These are phyloP conservation scores for Cryptoblepharus egeriae DNA, from an alignment of 2,797 vertebrate species.

Conservation along the genomic window DNA sequence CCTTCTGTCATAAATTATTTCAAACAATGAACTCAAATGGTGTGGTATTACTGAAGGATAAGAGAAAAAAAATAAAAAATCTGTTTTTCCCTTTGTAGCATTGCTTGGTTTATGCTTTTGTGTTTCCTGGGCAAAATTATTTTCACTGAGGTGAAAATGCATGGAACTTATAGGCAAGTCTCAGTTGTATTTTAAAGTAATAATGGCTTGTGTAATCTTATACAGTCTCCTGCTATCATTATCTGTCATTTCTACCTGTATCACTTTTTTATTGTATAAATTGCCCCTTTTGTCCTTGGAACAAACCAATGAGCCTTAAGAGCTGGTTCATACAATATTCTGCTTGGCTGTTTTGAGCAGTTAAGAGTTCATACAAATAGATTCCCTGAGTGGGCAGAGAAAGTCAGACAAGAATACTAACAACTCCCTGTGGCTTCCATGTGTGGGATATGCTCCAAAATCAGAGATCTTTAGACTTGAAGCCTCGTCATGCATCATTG, in stretches of 20 bases:
- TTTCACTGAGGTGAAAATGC: not conserved
- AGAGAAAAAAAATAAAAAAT: constrained; percentile 74
- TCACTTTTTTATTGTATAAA: not conserved
- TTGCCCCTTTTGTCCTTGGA: not conserved
- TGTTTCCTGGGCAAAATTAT: not conserved
- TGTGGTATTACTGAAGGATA: constrained; percentile 70
- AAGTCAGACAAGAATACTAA: not conserved
- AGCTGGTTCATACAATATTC: not conserved
- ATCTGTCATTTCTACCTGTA: not conserved
- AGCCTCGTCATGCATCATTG: not conserved
- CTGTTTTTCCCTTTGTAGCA: constrained; percentile 58
- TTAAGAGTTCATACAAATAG: not conserved
- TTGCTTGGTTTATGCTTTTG: constrained; percentile 30
- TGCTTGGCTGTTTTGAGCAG: not conserved
- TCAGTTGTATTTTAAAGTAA: not conserved
- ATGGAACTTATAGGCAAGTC: not conserved
- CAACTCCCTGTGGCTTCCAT: not conserved
- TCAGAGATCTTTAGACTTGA: not conserved
- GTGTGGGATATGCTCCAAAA: not conserved
- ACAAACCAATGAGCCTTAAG: not conserved
- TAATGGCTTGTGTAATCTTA: not conserved
- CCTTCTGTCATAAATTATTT: constrained; percentile 79
- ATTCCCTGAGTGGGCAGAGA: not conserved
- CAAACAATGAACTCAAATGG: constrained; percentile 61
- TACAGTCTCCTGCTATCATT: not conserved